A percentile compares a stretch with the other conserved stretches of the same genome.
These are phyloP conservation scores for Villa cingulata DNA, from an alignment of 2,888 invertebrate genomes.

Conservation along the genomic window DNA sequence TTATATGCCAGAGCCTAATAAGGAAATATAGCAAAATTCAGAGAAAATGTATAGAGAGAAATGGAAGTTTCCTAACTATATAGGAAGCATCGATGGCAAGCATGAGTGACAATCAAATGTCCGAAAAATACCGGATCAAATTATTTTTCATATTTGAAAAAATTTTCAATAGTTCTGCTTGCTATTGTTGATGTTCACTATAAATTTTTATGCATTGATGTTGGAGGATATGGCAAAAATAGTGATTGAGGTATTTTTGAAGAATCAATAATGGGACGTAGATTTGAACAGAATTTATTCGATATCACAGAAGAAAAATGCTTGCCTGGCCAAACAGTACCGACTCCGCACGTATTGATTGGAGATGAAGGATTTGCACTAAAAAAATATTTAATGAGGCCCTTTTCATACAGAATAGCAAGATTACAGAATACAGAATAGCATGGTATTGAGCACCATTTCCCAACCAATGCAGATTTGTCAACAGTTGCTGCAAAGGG, in stretches of 20 bases:
- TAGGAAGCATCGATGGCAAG: constrained; percentile 2
- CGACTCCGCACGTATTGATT: neutral
- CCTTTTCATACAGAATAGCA: too few species aligned
- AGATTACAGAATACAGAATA: too few species aligned
- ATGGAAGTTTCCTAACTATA: constrained; percentile 4
- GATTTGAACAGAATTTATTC: neutral
- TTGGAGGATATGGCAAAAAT: constrained; percentile 5
- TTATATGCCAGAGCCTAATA: neutral
- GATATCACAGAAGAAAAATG: neutral
- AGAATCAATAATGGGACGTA: constrained; percentile 1
- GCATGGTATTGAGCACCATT: too few species aligned
- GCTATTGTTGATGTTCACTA: constrained; percentile 3
- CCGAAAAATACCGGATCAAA: constrained; percentile 4
- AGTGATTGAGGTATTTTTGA: constrained; percentile 1
- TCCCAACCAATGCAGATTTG: too few species aligned
- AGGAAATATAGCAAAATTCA: neutral
- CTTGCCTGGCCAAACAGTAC: neutral
- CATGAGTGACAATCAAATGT: constrained; percentile 2
- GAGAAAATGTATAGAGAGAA: neutral
- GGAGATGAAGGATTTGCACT: constrained; percentile 5
- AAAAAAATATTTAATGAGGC: constrained; percentile 4
- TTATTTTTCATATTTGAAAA: constrained; percentile 3
- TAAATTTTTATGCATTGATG: constrained; percentile 2
- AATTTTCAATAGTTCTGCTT: constrained; percentile 3
- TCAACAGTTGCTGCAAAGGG: too few species aligned